Evolutionary conservation across 1,140 invertebrate genomes (phyloP).

Genomic region (Rhyacophila brunnea): DNA sequence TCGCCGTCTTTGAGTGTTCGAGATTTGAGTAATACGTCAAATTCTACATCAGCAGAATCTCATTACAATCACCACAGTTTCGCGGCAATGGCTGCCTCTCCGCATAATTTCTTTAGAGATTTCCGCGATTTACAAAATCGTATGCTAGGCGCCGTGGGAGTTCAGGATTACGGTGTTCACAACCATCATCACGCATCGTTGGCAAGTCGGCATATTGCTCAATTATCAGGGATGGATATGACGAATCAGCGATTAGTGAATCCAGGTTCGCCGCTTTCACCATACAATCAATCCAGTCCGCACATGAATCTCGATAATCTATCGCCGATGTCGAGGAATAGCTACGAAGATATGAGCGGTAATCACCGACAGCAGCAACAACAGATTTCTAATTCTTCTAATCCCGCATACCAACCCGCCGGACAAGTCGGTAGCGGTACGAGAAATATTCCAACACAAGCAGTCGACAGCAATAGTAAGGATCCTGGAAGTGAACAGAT

Average conservation of each 20-base stretch:
- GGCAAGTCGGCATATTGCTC: too few relatives aligned
- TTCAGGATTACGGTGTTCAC: slow-evolving; percentile 14
- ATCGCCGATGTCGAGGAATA: slow-evolving; percentile 23
- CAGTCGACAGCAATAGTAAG: not conserved
- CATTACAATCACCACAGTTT: slow-evolving; percentile 11
- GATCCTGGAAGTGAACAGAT: slow-evolving; percentile 7
- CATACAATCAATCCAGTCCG: slow-evolving; percentile 19
- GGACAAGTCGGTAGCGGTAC: not conserved
- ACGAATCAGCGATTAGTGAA: slow-evolving; percentile 18
- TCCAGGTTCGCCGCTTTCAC: slow-evolving; percentile 15
- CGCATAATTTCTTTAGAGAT: slow-evolving; percentile 22
- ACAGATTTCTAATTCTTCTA: not conserved
- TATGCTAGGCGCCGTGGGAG: slow-evolving; percentile 4
- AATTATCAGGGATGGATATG: slow-evolving; percentile 26
- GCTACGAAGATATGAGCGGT: slow-evolving; percentile 20
- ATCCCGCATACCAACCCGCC: not conserved
- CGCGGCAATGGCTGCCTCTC: not conserved
- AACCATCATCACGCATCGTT: not conserved
- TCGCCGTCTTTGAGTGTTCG: slow-evolving; percentile 8
- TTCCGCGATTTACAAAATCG: slow-evolving; percentile 26
- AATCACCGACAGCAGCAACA: not conserved
- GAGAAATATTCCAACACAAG: not conserved
- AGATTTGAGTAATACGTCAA: slow-evolving; percentile 16
- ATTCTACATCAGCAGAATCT: slow-evolving; percentile 6
- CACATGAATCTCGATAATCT: slow-evolving; percentile 13